Conservation (phyloP, 2,113 vertebrate species). For the Silurus asotus region DNA sequence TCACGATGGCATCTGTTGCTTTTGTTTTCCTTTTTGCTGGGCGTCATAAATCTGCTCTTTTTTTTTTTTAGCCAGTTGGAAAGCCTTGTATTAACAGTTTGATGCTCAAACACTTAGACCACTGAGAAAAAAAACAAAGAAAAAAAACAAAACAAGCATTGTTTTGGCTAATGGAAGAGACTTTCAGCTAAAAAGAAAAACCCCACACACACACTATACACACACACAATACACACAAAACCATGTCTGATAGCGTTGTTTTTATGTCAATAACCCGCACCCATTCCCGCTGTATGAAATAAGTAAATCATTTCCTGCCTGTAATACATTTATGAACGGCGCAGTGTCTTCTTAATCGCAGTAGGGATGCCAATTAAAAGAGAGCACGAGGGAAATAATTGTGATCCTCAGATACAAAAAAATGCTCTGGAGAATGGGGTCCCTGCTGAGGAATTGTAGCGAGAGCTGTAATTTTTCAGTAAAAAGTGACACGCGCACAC, state of each 20-base stretch:
- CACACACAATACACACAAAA: slow-evolving; percentile 58
- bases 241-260: slow-evolving; percentile 63
- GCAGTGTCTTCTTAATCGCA: slow-evolving; percentile 73
- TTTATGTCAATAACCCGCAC: slow-evolving; percentile 71
- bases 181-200: slow-evolving; percentile 54
- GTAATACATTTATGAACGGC: slow-evolving; percentile 80
- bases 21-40: slow-evolving; percentile 64
- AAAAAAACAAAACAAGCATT: slow-evolving; percentile 60
- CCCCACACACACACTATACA: not conserved
- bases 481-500: slow-evolving; percentile 72
- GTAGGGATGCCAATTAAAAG: slow-evolving; percentile 76
- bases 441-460: slow-evolving; percentile 77
- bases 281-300: slow-evolving; percentile 67
- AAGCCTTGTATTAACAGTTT: slow-evolving; percentile 58
- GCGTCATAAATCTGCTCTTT: slow-evolving; percentile 63
- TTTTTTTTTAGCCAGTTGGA: slow-evolving; percentile 44
- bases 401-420: slow-evolving; percentile 74
- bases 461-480: slow-evolving; percentile 80
- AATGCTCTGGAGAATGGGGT: slow-evolving; percentile 73
- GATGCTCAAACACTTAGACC: slow-evolving; percentile 51
- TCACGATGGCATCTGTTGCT: slow-evolving; percentile 60
- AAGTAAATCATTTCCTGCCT: slow-evolving; percentile 76
- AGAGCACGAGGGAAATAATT: slow-evolving; percentile 79
- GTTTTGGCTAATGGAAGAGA: slow-evolving; percentile 68
- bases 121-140: slow-evolving; percentile 51